Evolutionary conservation across 2,888 invertebrate species (phyloP).

Genomic region (Mayetiola destructor): DNA sequence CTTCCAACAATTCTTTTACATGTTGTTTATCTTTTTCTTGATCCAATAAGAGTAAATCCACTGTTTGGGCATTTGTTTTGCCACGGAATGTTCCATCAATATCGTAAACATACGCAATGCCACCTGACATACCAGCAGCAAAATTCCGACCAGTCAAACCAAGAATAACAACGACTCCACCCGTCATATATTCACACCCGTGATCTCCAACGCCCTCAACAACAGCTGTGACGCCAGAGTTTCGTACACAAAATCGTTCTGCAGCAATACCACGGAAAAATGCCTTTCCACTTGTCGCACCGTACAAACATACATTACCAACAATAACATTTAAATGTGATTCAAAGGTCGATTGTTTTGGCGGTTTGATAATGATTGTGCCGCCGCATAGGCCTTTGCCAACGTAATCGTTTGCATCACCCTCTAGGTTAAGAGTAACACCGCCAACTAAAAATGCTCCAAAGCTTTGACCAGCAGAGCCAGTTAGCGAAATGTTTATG

Average conservation of each 20-base stretch:
- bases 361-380: constrained; percentile 82
- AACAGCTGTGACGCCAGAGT: constrained; percentile 90
- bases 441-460: constrained; percentile 92
- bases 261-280: constrained; percentile 95
- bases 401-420: constrained; percentile 97
- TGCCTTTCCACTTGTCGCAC: constrained; percentile 87
- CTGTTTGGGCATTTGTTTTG: constrained; percentile 87
- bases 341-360: constrained; percentile 67
- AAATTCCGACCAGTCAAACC: constrained; percentile 95
- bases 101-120: constrained; percentile 90
- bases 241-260: constrained; percentile 95
- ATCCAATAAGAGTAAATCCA: constrained; percentile 76
- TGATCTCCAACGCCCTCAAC: constrained; percentile 98
- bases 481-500: constrained; percentile 68
- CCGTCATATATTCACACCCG: constrained; percentile 99
- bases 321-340: constrained; percentile 93
- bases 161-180: constrained; percentile 77
- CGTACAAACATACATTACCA: constrained; percentile 95
- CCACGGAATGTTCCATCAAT: constrained; percentile 68
- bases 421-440: constrained; percentile 77
- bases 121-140: constrained; percentile 96
- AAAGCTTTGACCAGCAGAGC: constrained; percentile 98
- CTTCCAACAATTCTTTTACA: constrained; percentile 61
- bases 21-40: constrained; percentile 58
- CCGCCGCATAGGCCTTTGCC: constrained; percentile 94